phyloP scores from a whole-genome alignment of 2,888 invertebrate species.

The Coenonympha arcania region DNA sequence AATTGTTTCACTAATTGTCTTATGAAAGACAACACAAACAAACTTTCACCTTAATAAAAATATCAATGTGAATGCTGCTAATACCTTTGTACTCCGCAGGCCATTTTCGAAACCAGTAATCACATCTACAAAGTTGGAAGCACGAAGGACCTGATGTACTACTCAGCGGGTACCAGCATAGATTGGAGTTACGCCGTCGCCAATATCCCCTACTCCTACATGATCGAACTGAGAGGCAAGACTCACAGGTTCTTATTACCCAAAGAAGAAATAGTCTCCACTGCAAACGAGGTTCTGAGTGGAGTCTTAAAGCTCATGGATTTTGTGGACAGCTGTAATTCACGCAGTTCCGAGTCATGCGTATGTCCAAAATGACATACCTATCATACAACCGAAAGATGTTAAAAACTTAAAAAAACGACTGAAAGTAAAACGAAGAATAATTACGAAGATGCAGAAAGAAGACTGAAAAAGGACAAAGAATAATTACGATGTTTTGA shows the following conservation, averaged over 20 bases:
- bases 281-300: conserved; percentile 44
- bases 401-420: too few relatives aligned
- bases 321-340: conserved; percentile 44
- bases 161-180: conserved; percentile 54
- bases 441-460: too few relatives aligned
- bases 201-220: conserved; percentile 58
- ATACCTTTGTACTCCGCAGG: conserved; percentile 48
- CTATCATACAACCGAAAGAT: too few relatives aligned
- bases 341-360: conserved; percentile 25
- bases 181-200: conserved; percentile 63
- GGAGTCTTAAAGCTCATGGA: conserved; percentile 53
- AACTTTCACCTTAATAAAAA: too few relatives aligned
- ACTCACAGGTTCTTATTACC: conserved; percentile 55
- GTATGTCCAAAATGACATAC: conserved; percentile 21
- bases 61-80: too few relatives aligned
- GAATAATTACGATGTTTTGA: too few relatives aligned
- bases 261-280: conserved; percentile 51
- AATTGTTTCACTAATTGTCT: too few relatives aligned
- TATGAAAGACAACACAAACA: too few relatives aligned
- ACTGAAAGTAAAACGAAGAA: too few relatives aligned
- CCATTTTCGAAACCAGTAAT: conserved; percentile 47
- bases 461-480: too few relatives aligned
- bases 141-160: conserved; percentile 67
- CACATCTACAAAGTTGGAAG: conserved; percentile 64
- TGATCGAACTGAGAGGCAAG: conserved; percentile 61